Percentiles rank a stretch among this genome's conserved stretches.
Conservation (phyloP, 1,140 invertebrate genomes). For the Drosophila pandora region DNA sequence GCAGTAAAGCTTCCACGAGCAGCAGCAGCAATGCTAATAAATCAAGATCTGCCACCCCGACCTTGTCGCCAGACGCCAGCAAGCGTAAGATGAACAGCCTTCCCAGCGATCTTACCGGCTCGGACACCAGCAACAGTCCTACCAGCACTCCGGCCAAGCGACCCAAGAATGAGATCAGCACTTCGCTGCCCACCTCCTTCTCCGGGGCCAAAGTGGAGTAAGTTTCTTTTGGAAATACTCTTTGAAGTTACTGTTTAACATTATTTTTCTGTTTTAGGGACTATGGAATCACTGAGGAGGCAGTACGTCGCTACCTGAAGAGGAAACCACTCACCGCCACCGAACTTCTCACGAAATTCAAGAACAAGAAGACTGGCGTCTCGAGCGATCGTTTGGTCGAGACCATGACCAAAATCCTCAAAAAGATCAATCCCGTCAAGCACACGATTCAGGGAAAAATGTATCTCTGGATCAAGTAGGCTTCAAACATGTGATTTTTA, state of each 20-base stretch:
- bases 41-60: conserved; percentile 88
- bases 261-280: conserved; percentile 85
- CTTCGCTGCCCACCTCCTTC: conserved; percentile 76
- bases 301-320: conserved; percentile 95
- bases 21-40: conserved; percentile 83
- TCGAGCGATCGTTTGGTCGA: conserved; percentile 95
- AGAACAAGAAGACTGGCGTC: conserved; percentile 96
- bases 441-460: conserved; percentile 97
- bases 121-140: conserved; percentile 83
- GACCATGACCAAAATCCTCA: conserved; percentile 96
- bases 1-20: conserved; percentile 53
- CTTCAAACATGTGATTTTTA: conserved; percentile 25
- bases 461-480: conserved; percentile 88
- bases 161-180: conserved; percentile 85
- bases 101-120: conserved; percentile 85
- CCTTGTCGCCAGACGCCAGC: conserved; percentile 71
- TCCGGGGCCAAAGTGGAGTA: conserved; percentile 79
- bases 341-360: conserved; percentile 97
- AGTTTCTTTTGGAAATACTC: conserved; percentile 6
- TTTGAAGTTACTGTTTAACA: neutral
- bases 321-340: conserved; percentile 98
- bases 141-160: conserved; percentile 86
- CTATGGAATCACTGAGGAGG: conserved; percentile 96
- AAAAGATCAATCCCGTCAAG: conserved; percentile 96
- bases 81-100: conserved; percentile 84